Evolutionary conservation across 2,113 vertebrate genomes (phyloP).

Genomic region (Cariama cristata): DNA sequence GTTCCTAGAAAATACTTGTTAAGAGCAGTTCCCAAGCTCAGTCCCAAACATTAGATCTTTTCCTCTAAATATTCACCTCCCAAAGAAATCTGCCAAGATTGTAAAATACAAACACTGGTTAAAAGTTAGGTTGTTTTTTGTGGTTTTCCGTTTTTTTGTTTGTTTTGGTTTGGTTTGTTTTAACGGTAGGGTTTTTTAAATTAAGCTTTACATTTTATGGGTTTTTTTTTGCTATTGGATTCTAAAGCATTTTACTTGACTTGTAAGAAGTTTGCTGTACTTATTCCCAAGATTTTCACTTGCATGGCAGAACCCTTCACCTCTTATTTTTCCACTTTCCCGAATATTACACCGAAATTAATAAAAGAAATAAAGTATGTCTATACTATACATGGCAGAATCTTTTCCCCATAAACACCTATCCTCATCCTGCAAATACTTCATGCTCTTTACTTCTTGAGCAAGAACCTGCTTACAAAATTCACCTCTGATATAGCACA

Average conservation of each 20-base stretch:
- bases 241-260: background rate
- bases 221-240: background rate
- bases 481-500: background rate
- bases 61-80: background rate
- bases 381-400: background rate
- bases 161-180: background rate
- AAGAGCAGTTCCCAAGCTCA: background rate
- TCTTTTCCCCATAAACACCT: background rate
- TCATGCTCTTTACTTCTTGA: background rate
- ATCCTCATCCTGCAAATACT: background rate
- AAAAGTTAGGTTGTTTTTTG: accelerated
- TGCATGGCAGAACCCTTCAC: background rate
- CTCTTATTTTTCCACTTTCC: background rate
- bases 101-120: background rate
- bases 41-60: background rate
- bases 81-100: background rate
- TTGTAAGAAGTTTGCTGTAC: background rate
- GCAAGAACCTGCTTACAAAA: background rate
- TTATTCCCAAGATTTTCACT: background rate
- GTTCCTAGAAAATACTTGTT: background rate
- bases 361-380: background rate
- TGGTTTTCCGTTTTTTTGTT: too few species aligned
- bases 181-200: background rate
- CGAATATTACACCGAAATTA: background rate
- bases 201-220: background rate